Conservation (phyloP, 2,113 vertebrate genomes). For the Sardina pilchardus region DNA sequence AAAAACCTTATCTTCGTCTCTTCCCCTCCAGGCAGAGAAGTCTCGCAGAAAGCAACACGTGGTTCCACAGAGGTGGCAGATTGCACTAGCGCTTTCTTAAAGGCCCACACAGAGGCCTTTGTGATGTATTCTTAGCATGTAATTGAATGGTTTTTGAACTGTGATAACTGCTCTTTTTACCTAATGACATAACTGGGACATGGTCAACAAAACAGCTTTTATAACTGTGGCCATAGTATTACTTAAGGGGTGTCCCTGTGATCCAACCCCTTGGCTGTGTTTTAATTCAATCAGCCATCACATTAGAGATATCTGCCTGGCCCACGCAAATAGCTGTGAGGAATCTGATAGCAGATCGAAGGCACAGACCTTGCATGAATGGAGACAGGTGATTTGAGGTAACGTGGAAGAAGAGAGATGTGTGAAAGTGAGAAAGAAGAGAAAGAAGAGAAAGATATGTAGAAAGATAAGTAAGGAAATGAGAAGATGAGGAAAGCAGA, state of each 20-base stretch:
- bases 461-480: neutral
- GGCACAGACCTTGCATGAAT: neutral
- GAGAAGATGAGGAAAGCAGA: neutral
- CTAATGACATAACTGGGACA: neutral
- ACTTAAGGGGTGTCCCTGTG: neutral
- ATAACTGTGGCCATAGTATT: neutral
- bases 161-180: neutral
- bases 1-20: conserved; percentile 28
- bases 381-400: neutral
- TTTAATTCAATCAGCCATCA: neutral
- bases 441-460: neutral
- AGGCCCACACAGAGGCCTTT: conserved; percentile 16
- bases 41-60: neutral
- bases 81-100: neutral
- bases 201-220: neutral
- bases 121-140: conserved; percentile 3
- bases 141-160: neutral
- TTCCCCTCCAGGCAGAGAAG: neutral
- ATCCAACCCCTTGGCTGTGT: neutral
- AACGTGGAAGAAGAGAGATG: neutral
- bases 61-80: neutral
- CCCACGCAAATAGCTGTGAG: neutral
- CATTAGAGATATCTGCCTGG: neutral
- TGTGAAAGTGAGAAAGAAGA: neutral
- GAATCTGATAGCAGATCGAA: neutral